phyloP scores from a whole-genome alignment of 2,888 invertebrate species.

The Drosophila recens region DNA sequence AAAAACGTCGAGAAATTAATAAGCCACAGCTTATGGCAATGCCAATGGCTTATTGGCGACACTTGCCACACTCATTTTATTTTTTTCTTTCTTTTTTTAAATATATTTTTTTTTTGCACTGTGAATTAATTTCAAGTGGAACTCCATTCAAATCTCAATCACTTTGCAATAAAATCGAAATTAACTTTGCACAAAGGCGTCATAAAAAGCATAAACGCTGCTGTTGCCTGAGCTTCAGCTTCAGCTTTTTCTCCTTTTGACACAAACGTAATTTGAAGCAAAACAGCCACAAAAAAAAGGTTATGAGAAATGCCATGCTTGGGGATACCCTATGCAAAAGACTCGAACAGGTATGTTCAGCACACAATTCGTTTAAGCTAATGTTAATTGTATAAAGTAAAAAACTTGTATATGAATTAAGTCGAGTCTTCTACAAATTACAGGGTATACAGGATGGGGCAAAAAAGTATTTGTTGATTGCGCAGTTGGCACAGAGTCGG shows the following conservation, averaged over 20 bases:
- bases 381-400: background rate
- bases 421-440: background rate
- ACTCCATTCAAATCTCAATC: conserved; percentile 76
- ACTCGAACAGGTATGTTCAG: background rate
- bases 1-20: conserved; percentile 58
- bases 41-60: conserved; percentile 67
- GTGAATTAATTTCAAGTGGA: conserved; percentile 52
- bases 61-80: conserved; percentile 26
- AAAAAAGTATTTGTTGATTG: conserved; percentile 64
- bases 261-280: conserved; percentile 77
- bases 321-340: conserved; percentile 1
- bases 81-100: conserved; percentile 11
- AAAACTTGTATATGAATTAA: background rate
- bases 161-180: conserved; percentile 81
- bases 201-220: conserved; percentile 61
- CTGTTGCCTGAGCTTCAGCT: conserved; percentile 19
- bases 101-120: conserved; percentile 10
- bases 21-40: conserved; percentile 67
- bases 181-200: conserved; percentile 79
- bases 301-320: background rate
- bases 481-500: conserved; percentile 25
- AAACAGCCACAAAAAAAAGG: conserved; percentile 45
- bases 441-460: conserved; percentile 21
- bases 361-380: background rate
- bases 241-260: conserved; percentile 36